Conservation (phyloP, 2,113 vertebrate species). For the Larimichthys crocea region DNA sequence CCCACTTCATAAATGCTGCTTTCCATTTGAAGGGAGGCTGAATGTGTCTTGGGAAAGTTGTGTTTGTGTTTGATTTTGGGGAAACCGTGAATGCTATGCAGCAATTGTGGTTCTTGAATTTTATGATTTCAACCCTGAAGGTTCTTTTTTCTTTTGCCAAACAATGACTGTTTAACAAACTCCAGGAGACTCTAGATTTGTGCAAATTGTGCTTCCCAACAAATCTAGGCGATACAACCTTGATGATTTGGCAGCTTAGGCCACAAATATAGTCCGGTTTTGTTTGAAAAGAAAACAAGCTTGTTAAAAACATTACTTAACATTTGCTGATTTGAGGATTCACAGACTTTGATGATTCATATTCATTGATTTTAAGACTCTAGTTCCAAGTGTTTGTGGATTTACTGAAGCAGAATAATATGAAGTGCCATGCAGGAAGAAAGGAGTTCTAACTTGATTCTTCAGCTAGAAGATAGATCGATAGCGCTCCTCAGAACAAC, state of each 20-base stretch:
- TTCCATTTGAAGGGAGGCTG: not conserved
- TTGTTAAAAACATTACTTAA: not conserved
- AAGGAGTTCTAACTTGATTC: not conserved
- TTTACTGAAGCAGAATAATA: not conserved
- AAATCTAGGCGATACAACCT: not conserved
- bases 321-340: not conserved
- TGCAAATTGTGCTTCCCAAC: not conserved
- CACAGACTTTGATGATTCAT: too few species aligned
- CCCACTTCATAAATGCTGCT: constrained; percentile 1
- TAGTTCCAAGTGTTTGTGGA: not conserved
- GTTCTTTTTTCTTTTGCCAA: not conserved
- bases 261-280: not conserved
- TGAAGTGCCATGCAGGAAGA: not conserved
- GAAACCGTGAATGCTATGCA: not conserved
- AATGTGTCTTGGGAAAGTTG: not conserved
- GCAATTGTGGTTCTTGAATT: not conserved
- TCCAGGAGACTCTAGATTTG: not conserved
- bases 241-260: not conserved
- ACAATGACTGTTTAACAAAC: not conserved
- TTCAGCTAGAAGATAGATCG: not conserved
- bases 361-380: not conserved
- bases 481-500: constrained; percentile 2
- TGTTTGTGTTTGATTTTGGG: not conserved
- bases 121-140: not conserved
- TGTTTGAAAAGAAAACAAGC: too few species aligned